Percentiles rank a stretch among this genome's conserved stretches.
Evolutionary conservation across 1,140 invertebrate genomes (phyloP).

Genomic region (Drosophila nigromelanica): DNA sequence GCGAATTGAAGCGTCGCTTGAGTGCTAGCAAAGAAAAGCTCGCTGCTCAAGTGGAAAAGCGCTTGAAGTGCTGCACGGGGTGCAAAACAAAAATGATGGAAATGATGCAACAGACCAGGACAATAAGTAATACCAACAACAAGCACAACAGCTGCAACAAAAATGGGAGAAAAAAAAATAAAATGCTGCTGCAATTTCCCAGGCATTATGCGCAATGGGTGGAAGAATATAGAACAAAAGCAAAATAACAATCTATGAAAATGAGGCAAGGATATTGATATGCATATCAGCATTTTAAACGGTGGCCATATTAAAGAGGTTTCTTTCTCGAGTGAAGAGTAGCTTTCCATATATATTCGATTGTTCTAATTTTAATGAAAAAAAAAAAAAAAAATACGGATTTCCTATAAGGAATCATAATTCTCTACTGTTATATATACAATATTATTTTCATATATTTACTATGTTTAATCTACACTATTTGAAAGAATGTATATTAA

Average conservation of each 20-base stretch:
- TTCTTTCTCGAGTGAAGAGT: neutral
- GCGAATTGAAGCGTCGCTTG: slow-evolving; percentile 63
- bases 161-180: slow-evolving; percentile 13
- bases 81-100: slow-evolving; percentile 42
- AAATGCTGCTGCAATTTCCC: slow-evolving; percentile 30
- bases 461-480: too few species aligned
- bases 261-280: slow-evolving; percentile 7
- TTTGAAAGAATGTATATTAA: too few species aligned
- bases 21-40: slow-evolving; percentile 64
- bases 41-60: slow-evolving; percentile 63
- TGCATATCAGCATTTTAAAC: slow-evolving; percentile 1
- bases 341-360: neutral
- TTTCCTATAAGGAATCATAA: too few species aligned
- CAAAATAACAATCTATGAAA: slow-evolving; percentile 23
- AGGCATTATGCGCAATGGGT: slow-evolving; percentile 27
- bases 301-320: neutral
- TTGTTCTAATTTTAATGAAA: neutral
- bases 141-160: slow-evolving; percentile 18
- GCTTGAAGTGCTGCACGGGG: slow-evolving; percentile 33
- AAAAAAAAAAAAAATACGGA: neutral
- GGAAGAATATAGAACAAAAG: slow-evolving; percentile 18
- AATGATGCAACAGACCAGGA: slow-evolving; percentile 44
- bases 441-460: too few species aligned
- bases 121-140: slow-evolving; percentile 40
- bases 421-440: too few species aligned